A percentile compares a stretch with the other conserved stretches of the same genome.
Conservation (phyloP, 1,140 invertebrate genomes). For the Polypedilum vanderplanki region DNA sequence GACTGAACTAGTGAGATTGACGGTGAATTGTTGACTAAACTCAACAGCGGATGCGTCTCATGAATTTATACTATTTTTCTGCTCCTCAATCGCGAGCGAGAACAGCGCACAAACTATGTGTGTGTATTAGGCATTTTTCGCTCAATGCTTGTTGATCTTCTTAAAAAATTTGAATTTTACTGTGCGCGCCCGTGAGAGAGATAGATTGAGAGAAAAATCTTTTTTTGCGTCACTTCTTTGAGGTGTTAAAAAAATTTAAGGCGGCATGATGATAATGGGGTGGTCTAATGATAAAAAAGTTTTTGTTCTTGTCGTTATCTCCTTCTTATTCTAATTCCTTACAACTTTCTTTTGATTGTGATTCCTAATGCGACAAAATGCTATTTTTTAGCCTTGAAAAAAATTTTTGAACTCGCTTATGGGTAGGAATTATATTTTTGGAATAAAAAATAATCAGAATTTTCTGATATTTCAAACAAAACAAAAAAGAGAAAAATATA, state of each 20-base stretch:
- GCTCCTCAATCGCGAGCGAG: background rate
- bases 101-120: background rate
- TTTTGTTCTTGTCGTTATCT: background rate
- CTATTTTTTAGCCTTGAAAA: background rate
- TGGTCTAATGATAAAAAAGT: background rate
- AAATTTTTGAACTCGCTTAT: background rate
- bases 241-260: background rate
- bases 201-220: background rate
- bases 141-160: conserved; percentile 12
- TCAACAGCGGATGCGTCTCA: background rate
- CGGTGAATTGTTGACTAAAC: background rate
- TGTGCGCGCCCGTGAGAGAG: background rate
- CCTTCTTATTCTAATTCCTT: background rate
- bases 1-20: background rate
- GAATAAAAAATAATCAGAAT: background rate
- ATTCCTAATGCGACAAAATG: background rate
- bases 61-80: conserved; percentile 27
- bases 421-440: background rate
- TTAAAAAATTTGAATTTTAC: conserved; percentile 7
- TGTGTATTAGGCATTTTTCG: background rate
- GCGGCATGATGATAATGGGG: background rate
- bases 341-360: background rate
- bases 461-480: background rate
- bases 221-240: background rate
- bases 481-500: too few relatives aligned